Percentiles rank a stretch among this genome's conserved stretches.
phyloP scores from a whole-genome alignment of 2,888 invertebrate genomes.

The Diachrysia chrysitis region DNA sequence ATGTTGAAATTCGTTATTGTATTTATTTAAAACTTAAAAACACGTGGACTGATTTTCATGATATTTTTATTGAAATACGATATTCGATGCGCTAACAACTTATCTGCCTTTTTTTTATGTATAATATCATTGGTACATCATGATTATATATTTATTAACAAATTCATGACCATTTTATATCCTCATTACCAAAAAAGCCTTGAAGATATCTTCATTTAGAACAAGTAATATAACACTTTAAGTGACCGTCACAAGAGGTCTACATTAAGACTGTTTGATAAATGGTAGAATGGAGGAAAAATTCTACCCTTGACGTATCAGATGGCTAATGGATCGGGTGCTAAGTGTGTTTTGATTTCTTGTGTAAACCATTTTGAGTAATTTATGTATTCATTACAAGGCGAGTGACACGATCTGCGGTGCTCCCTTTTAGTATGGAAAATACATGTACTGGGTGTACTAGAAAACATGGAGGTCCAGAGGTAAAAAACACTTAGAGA shows the following conservation, averaged over 20 bases:
- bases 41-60: too few species aligned
- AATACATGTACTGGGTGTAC: too few species aligned
- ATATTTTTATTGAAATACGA: too few species aligned
- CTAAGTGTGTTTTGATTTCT: slow-evolving; percentile 8
- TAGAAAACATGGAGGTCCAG: too few species aligned
- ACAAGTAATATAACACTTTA: slow-evolving; percentile 1
- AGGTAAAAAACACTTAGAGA: too few species aligned
- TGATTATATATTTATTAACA: too few species aligned
- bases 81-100: too few species aligned
- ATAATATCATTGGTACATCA: too few species aligned
- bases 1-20: too few species aligned
- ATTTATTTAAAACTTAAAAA: too few species aligned
- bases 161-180: background rate
- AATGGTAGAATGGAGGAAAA: slow-evolving; percentile 3
- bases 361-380: slow-evolving; percentile 3
- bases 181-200: background rate
- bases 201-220: background rate
- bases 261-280: slow-evolving; percentile 13
- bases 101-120: too few species aligned
- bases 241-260: slow-evolving; percentile 2
- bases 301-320: slow-evolving; percentile 6
- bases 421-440: background rate
- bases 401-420: background rate
- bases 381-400: slow-evolving; percentile 8
- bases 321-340: slow-evolving; percentile 6